These are phyloP conservation scores for Coregonus suidteri DNA, from an alignment of 2,797 vertebrate species.

Conservation along the genomic window DNA sequence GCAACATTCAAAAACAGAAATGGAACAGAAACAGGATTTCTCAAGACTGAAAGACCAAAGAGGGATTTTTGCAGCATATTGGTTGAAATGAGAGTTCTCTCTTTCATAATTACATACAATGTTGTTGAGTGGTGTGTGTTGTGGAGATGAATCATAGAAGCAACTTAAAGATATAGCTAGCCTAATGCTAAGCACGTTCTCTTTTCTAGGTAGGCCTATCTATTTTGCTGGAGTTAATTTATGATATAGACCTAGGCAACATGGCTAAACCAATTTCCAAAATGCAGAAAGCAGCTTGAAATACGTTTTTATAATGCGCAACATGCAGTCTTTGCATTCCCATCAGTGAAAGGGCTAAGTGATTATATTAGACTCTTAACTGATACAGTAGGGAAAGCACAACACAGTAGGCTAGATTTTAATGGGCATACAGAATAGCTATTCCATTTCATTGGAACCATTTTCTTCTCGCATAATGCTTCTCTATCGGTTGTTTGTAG, in stretches of 20 bases:
- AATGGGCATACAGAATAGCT: too few species aligned
- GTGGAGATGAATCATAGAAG: too few species aligned
- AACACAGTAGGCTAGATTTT: neutral
- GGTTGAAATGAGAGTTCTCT: too few species aligned
- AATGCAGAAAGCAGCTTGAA: neutral
- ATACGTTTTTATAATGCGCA: neutral
- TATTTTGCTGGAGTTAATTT: neutral
- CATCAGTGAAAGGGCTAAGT: neutral
- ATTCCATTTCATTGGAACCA: too few species aligned
- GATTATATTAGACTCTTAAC: too few species aligned
- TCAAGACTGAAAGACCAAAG: slow-evolving; percentile 13
- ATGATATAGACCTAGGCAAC: neutral
- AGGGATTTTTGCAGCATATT: slow-evolving; percentile 21
- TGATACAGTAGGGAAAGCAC: too few species aligned
- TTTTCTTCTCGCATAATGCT: neutral
- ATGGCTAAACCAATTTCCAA: neutral
- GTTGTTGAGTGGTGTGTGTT: too few species aligned
- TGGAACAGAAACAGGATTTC: neutral
- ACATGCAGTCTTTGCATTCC: neutral
- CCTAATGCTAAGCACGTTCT: too few species aligned
- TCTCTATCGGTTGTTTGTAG: neutral
- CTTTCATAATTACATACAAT: too few species aligned
- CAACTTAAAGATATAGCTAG: too few species aligned
- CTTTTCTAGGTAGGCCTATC: neutral
- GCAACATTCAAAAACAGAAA: slow-evolving; percentile 16